Percentiles rank a stretch among this genome's conserved stretches.
phyloP scores from a whole-genome alignment of 2,797 vertebrate genomes.

The Bradypodion ventrale region DNA sequence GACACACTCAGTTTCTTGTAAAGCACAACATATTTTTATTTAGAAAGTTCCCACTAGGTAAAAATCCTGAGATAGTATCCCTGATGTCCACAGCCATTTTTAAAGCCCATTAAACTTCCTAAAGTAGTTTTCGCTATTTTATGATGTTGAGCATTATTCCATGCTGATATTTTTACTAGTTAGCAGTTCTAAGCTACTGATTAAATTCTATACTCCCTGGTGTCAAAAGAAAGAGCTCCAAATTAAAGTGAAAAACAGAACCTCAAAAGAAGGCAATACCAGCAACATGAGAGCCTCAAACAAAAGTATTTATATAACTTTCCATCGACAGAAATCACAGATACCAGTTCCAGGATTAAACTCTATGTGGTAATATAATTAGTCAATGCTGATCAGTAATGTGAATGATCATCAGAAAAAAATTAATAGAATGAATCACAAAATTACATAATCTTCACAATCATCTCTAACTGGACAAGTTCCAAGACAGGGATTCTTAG shows the following conservation, averaged over 20 bases:
- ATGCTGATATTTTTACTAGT: slow-evolving; percentile 26
- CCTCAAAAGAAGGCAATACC: not conserved
- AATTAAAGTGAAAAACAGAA: slow-evolving; percentile 11
- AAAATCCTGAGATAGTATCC: slow-evolving; percentile 11
- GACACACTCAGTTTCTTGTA: not conserved
- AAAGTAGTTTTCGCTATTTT: slow-evolving; percentile 20
- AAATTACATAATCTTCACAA: not conserved
- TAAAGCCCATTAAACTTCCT: fast-evolving
- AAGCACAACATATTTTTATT: not conserved
- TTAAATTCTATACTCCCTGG: not conserved
- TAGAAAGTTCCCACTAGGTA: slow-evolving; percentile 26
- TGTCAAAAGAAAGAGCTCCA: not conserved
- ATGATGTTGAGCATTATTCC: slow-evolving; percentile 16
- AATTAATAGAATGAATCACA: not conserved
- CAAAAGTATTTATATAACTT: not conserved
- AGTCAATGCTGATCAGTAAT: not conserved
- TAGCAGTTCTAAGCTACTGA: not conserved
- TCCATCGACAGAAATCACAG: not conserved
- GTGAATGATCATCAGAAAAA: not conserved
- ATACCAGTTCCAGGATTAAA: not conserved
- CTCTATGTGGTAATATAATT: not conserved
- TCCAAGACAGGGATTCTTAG: not conserved
- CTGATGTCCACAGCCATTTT: not conserved
- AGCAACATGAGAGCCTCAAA: not conserved
- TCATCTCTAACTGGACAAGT: not conserved